phyloP scores from a whole-genome alignment of 1,140 invertebrate genomes.

The Heliconius himera region DNA sequence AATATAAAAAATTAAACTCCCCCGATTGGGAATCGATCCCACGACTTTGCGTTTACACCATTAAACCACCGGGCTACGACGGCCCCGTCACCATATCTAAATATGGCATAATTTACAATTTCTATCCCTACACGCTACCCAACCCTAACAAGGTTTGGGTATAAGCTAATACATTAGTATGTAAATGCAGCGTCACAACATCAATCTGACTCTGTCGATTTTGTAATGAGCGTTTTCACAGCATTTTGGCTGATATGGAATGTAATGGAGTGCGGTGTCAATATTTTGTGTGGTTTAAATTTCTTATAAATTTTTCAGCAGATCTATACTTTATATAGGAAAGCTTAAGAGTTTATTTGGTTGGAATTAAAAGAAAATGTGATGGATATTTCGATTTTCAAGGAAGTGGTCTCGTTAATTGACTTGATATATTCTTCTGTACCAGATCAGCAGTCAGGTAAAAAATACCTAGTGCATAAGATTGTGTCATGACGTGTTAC shows the following conservation, averaged over 20 bases:
- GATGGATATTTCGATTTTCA: too few relatives aligned
- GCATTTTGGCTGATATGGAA: constrained; percentile 17
- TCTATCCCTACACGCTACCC: background rate
- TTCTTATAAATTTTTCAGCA: background rate
- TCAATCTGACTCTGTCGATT: constrained; percentile 35
- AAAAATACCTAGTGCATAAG: too few relatives aligned
- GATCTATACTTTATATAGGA: background rate
- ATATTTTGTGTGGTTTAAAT: background rate
- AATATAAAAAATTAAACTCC: too few relatives aligned
- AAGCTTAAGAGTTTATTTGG: background rate
- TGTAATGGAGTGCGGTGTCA: background rate
- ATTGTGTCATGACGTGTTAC: too few relatives aligned
- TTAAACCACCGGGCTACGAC: too few relatives aligned
- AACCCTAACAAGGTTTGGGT: constrained; percentile 6
- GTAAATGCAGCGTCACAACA: constrained; percentile 33
- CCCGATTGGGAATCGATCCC: too few relatives aligned
- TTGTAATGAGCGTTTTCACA: constrained; percentile 28
- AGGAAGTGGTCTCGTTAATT: too few relatives aligned
- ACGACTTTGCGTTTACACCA: too few relatives aligned
- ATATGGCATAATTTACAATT: background rate
- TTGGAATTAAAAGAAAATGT: too few relatives aligned
- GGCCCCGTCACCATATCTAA: background rate
- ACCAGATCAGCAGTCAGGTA: too few relatives aligned
- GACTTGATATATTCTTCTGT: too few relatives aligned
- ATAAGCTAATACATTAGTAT: constrained; percentile 34